Conservation (phyloP, 1,140 invertebrate genomes). For the Homalodisca vitripennis region DNA sequence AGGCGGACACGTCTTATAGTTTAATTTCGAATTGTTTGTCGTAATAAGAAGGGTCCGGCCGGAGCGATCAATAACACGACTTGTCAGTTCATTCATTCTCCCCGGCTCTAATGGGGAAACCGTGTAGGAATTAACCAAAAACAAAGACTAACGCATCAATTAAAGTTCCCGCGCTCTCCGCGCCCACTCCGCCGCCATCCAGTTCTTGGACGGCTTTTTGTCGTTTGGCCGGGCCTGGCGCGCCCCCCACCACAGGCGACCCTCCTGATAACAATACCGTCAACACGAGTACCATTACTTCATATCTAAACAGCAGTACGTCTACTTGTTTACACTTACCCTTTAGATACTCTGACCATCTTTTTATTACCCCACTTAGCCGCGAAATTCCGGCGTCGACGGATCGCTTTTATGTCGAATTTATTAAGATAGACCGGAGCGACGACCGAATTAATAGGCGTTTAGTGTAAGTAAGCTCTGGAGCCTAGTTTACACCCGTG, state of each 20-base stretch:
- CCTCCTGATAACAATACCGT: constrained; percentile 7
- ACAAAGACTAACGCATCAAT: constrained; percentile 36
- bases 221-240: not conserved
- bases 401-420: constrained; percentile 27
- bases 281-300: constrained; percentile 18
- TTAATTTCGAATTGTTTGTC: constrained; percentile 26
- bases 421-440: too few species aligned
- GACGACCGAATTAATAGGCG: too few species aligned
- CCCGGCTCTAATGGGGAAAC: constrained; percentile 33
- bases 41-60: constrained; percentile 16
- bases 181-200: not conserved
- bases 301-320: constrained; percentile 26
- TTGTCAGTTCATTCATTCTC: constrained; percentile 29
- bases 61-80: constrained; percentile 16
- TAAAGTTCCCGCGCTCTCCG: constrained; percentile 18
- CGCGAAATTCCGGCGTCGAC: not conserved
- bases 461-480: too few species aligned
- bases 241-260: not conserved
- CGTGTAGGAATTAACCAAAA: constrained; percentile 36
- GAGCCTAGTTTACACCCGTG: too few species aligned
- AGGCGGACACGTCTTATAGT: constrained; percentile 24
- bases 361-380: constrained; percentile 30
- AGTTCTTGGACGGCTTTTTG: constrained; percentile 25
- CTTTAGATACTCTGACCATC: constrained; percentile 27
- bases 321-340: constrained; percentile 29